Percentiles rank a stretch among this genome's conserved stretches.
Evolutionary conservation across 2,797 vertebrate species (phyloP).

Genomic region (Falco concolor): DNA sequence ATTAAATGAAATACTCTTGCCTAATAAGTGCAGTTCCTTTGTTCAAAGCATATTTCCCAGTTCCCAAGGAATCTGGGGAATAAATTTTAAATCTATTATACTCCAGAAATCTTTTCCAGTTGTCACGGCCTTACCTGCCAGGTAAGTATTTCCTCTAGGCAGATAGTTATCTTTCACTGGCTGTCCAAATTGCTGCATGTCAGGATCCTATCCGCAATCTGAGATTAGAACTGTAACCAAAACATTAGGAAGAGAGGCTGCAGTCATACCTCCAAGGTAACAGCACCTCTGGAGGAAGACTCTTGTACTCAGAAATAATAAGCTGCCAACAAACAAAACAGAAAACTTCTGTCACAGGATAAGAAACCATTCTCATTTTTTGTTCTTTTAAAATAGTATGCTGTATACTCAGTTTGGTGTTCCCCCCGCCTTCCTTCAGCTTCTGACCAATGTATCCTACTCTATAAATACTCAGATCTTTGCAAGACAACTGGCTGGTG

Average conservation of each 20-base stretch:
- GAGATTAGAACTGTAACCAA: neutral
- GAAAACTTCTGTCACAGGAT: neutral
- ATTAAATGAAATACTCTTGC: conserved; percentile 14
- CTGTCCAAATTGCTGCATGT: neutral
- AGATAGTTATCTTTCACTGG: neutral
- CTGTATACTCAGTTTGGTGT: neutral
- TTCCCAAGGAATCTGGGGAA: neutral
- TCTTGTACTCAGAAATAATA: neutral
- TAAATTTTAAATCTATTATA: neutral
- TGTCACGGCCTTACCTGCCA: neutral
- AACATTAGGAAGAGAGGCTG: neutral
- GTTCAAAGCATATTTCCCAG: conserved; percentile 3
- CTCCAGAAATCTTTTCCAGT: conserved; percentile 10
- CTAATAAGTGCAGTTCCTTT: neutral
- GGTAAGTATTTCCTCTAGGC: neutral
- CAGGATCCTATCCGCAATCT: neutral
- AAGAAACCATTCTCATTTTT: neutral
- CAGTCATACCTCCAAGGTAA: neutral
- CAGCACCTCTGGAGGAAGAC: neutral
- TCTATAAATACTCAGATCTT: neutral
- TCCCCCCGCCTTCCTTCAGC: neutral
- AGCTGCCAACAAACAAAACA: neutral
- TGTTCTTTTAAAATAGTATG: rapidly evolving
- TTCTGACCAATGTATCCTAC: neutral
- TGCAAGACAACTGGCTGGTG: neutral